Evolutionary conservation across 2,888 invertebrate species (phyloP), one percentile per base, ranked within the genome.

Genomic region (Hydrotaea cyrtoneurina): DNA sequence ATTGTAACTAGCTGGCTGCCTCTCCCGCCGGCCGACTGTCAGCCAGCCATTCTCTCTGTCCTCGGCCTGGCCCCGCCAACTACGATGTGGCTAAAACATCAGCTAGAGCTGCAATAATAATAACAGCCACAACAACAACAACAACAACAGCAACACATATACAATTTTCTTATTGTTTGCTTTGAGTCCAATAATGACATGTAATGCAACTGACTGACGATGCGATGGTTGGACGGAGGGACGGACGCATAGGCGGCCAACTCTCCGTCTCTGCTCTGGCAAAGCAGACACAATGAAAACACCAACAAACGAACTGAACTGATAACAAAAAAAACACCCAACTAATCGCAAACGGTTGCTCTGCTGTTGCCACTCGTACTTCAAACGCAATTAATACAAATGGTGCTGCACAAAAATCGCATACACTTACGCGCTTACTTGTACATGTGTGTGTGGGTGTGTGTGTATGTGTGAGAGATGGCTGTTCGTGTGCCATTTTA

Each of bases 171-270:
- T 73, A 57, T 64, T 82, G 73, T 86, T 80, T 82, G 80, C 64
- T 80, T 74, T 50, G 36, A 31, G 71, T 62, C 23, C 26, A 80
- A 75, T 76, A 86, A 83, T 83, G 76, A 72, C 83, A 81, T 83
- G 80, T 86, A 83, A 82, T 83, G 64, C 31, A 31, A 31, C 31
- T 31, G 31, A 31, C 31, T 31, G 31, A 31, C 31, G n/a, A n/a
- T n/a, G n/a, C n/a, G n/a, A n/a, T 43, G n/a, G n/a, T n/a, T n/a
- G 5, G 50, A 26, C 15, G 21, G 59, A 59, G 7, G 15, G 59
- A 59, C 59, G 59, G 59, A 26, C 59, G 2, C 23, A 11, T 50
- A 75, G 62, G 66, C 72, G 55, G 19, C 39, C 46, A 26, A 50
- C 26, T 31, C 39, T 10, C 4, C 21, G 21, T 55, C 17, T 55